These are phyloP conservation scores for Linnaemya tessellans DNA, from an alignment of 2,888 invertebrate species.

Conservation along the genomic window DNA sequence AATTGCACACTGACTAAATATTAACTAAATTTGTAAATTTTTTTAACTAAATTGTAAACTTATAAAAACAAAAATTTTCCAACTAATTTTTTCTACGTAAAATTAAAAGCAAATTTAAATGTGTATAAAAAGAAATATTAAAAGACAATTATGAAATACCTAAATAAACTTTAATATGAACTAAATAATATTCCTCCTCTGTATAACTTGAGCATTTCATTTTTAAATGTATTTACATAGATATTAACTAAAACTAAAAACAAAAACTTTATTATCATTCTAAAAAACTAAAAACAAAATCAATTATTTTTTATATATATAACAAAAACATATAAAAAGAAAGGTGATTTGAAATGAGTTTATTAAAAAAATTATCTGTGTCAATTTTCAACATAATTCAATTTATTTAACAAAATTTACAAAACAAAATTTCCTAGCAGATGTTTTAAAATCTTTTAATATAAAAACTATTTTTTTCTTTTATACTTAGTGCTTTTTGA, in stretches of 20 bases:
- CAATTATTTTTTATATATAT: slow-evolving; percentile 61
- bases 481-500: not conserved
- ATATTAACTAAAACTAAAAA: slow-evolving; percentile 47
- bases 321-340: slow-evolving; percentile 20
- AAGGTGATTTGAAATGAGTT: slow-evolving; percentile 49
- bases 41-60: slow-evolving; percentile 42
- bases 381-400: slow-evolving; percentile 69
- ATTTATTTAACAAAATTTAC: slow-evolving; percentile 52
- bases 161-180: slow-evolving; percentile 52
- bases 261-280: slow-evolving; percentile 29
- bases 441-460: slow-evolving; percentile 43
- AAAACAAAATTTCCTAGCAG: slow-evolving; percentile 37
- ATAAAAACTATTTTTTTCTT: slow-evolving; percentile 9
- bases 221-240: slow-evolving; percentile 66
- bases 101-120: slow-evolving; percentile 53
- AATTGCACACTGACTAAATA: slow-evolving; percentile 50
- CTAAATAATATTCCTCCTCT: slow-evolving; percentile 48
- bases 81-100: slow-evolving; percentile 66
- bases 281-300: slow-evolving; percentile 31
- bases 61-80: slow-evolving; percentile 50
- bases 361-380: slow-evolving; percentile 56
- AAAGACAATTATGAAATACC: slow-evolving; percentile 40
- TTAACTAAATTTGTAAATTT: slow-evolving; percentile 54
- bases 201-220: slow-evolving; percentile 69
- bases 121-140: slow-evolving; percentile 59